phyloP scores from a whole-genome alignment of 1,140 invertebrate species.

The Archivesica marissinica region DNA sequence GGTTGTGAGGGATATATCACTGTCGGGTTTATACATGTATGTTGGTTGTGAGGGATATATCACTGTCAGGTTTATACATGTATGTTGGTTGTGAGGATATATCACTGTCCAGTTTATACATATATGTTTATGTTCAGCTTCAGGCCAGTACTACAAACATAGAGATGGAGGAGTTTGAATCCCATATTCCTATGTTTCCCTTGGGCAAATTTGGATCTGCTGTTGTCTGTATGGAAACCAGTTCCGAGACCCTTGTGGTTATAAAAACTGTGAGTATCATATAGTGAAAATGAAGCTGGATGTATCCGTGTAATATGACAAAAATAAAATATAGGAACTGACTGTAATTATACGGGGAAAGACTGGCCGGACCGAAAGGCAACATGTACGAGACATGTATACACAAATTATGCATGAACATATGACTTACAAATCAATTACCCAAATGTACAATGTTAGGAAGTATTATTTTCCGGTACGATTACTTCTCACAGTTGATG shows the following conservation, averaged over 20 bases:
- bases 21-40: too few species aligned
- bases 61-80: too few species aligned
- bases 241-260: background rate
- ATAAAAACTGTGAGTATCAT: slow-evolving; percentile 36
- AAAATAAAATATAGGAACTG: background rate
- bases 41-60: too few species aligned
- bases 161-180: background rate
- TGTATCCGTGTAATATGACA: background rate
- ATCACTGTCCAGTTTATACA: too few species aligned
- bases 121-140: background rate
- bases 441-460: too few species aligned
- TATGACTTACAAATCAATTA: too few species aligned
- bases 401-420: too few species aligned
- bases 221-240: slow-evolving; percentile 27
- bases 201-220: slow-evolving; percentile 46
- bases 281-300: background rate
- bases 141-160: background rate
- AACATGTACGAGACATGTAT: background rate
- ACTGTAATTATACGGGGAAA: background rate
- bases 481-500: too few species aligned
- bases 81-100: too few species aligned
- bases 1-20: too few species aligned
- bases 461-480: too few species aligned
- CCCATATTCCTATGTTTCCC: slow-evolving; percentile 22
- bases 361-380: background rate